A percentile compares a stretch with the other conserved stretches of the same genome.
phyloP scores from a whole-genome alignment of 2,888 invertebrate species.

The Eledona agricola region DNA sequence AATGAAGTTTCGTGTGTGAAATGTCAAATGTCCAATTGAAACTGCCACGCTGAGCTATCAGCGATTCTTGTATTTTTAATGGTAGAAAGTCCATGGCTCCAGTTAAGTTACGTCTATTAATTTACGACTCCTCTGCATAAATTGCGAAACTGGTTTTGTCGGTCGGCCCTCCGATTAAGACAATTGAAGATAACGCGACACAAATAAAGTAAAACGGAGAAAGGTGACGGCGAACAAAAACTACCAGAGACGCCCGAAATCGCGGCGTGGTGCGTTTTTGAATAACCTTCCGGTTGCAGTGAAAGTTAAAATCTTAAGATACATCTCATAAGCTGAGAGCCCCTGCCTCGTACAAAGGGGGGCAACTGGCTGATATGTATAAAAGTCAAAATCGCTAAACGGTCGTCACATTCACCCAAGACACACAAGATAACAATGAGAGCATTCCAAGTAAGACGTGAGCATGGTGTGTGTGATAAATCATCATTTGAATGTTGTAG shows the following conservation, averaged over 20 bases:
- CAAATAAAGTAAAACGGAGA: constrained; percentile 13
- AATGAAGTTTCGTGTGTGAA: constrained; percentile 12
- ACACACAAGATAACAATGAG: constrained; percentile 46
- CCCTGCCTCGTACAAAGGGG: constrained; percentile 41
- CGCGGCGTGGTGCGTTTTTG: constrained; percentile 25
- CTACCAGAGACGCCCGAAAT: constrained; percentile 23
- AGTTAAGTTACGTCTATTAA: constrained; percentile 27
- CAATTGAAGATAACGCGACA: constrained; percentile 3
- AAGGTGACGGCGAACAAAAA: constrained; percentile 27
- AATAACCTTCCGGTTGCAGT: constrained; percentile 43
- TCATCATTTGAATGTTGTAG: constrained; percentile 41
- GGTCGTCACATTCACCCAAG: constrained; percentile 43
- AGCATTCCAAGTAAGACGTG: constrained; percentile 49
- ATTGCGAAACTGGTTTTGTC: constrained; percentile 27
- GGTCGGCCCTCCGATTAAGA: constrained; percentile 15
- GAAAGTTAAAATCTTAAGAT: constrained; percentile 48
- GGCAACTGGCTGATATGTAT: constrained; percentile 48
- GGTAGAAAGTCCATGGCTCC: constrained; percentile 23
- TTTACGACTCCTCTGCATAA: constrained; percentile 15
- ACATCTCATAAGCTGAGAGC: constrained; percentile 44
- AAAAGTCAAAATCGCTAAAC: constrained; percentile 44
- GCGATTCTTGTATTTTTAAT: constrained; percentile 22
- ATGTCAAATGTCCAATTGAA: constrained; percentile 9
- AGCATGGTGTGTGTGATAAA: no score
- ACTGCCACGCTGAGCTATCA: constrained; percentile 15